Base-by-base conservation (phyloP, 1,140 invertebrate genomes). In the Magallana gigas region DNA sequence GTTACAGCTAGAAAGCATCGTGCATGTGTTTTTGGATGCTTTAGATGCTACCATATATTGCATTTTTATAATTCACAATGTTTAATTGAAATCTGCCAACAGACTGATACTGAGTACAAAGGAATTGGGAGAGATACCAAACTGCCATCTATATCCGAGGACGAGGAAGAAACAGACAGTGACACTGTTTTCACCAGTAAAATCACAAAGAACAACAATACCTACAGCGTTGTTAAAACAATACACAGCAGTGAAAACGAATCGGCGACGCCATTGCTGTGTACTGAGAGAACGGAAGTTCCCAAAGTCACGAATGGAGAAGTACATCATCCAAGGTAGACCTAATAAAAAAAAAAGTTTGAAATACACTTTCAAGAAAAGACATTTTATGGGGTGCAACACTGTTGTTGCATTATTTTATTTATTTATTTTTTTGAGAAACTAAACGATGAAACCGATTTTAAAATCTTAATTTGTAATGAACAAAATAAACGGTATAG, bases 91-190 rank as follows among this genome's bases (percentile, higher is more conserved):
- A 3, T 48, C 36, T 48, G 36, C 36, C 36, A 48, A 80, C 76
- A 88, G 85, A 85, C 56, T 57, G 88, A 91, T 90, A 88, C 89
- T 36, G 92, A 92, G 23, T 87, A 90, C 16, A 90, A 68, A 23
- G 80, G 88, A 8, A 83, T 89, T 0, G 88, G 87, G 4, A 91
- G 91, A 57, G 86, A 91, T 58, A 90, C 90, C 80, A 94, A 92
- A 7, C 80, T 94, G 8, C 93, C 93, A 2, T 93, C 92, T 0
- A 94, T 94, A 84, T 94, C 93, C 0, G 93, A 94, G 83, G 92
- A 94, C 83, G 93, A 93, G 7, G 91, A 91, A 7, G 88, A 86
- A 4, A 80, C n/a, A 16, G 91, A 92, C 48, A 87, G 85, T 29
- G 87, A 88, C 12, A 88, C 91, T 3, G 89, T 84, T 56, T 84